Conservation (phyloP, 2,797 vertebrate species). For the Decapterus maruadsi region DNA sequence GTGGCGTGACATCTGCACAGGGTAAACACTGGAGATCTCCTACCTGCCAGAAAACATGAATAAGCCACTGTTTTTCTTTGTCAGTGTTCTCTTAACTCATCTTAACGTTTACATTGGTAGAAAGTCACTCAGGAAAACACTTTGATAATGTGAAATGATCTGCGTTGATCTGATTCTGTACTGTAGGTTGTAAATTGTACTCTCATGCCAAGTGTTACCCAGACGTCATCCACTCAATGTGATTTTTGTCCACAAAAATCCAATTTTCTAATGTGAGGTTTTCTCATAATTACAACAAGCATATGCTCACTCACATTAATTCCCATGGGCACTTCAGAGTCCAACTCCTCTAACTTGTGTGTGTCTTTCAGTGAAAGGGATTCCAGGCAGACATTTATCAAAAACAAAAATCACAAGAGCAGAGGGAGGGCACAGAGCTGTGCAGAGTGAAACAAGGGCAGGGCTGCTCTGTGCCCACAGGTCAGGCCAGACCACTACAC, state of each 20-base stretch:
- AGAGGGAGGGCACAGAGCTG: background rate
- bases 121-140: background rate
- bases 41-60: background rate
- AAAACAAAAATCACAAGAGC: background rate
- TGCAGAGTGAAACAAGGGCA: constrained; percentile 9
- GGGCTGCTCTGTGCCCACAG: constrained; percentile 1
- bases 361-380: too few species aligned
- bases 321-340: background rate
- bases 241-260: background rate
- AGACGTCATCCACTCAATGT: background rate
- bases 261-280: background rate
- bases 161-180: background rate
- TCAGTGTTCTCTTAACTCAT: background rate
- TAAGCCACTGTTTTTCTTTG: background rate
- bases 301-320: background rate
- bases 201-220: background rate
- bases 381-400: background rate
- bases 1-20: background rate
- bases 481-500: constrained; percentile 21
- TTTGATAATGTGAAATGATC: too few species aligned
- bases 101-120: background rate
- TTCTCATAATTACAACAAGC: background rate
- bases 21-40: background rate
- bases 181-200: background rate
- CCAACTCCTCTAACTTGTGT: too few species aligned